phyloP scores from a whole-genome alignment of 2,113 vertebrate species.

The Atlantisia rogersi region DNA sequence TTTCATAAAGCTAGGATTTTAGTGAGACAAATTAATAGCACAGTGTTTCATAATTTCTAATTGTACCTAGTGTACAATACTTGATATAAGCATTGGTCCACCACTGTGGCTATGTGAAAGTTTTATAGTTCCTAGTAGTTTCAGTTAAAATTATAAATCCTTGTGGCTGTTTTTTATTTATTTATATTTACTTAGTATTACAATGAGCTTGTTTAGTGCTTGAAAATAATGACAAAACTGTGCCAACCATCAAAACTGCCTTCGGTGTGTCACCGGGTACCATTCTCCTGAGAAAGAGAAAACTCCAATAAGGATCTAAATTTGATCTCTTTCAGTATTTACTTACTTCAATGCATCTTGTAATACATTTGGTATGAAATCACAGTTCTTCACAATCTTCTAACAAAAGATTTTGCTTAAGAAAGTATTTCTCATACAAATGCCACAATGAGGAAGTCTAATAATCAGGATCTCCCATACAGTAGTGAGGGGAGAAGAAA shows the following conservation, averaged over 20 bases:
- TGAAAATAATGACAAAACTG: background rate
- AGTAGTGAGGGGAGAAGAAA: background rate
- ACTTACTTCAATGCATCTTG: background rate
- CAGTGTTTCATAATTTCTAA: background rate
- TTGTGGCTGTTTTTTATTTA: background rate
- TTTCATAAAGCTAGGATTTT: background rate
- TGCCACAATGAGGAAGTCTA: background rate
- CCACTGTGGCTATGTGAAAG: accelerated
- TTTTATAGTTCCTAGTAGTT: background rate
- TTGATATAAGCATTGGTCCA: background rate
- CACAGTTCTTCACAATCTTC: background rate
- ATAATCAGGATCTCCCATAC: background rate
- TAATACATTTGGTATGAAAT: background rate
- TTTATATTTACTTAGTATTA: background rate
- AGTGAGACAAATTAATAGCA: background rate
- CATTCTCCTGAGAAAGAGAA: background rate
- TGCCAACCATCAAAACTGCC: background rate
- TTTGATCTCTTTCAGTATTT: too few relatives aligned
- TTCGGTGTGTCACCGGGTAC: background rate
- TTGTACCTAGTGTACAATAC: background rate
- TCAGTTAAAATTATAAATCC: background rate
- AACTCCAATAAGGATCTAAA: background rate
- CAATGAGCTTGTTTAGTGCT: background rate
- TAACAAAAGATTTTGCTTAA: background rate
- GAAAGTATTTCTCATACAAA: background rate